Evolutionary conservation across 2,797 vertebrate genomes (phyloP).

Genomic region (Sebastes hubbsi): DNA sequence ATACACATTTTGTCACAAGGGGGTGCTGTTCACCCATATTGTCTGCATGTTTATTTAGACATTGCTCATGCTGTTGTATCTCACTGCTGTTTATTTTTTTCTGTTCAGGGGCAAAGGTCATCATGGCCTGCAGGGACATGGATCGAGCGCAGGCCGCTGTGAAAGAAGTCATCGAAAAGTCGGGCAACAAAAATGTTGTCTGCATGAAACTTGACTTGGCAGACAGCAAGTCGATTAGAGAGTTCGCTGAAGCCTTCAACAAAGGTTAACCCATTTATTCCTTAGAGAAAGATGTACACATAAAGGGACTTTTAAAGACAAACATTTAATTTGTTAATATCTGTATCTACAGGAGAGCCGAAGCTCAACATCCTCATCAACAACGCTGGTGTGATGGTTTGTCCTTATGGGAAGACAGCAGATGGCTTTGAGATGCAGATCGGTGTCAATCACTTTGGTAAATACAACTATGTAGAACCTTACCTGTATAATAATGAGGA

Average conservation of each 20-base stretch:
- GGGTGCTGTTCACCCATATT: constrained; percentile 6
- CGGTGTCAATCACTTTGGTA: constrained; percentile 95
- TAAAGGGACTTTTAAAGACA: rapidly evolving
- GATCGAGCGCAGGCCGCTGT: constrained; percentile 83
- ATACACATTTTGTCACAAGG: constrained; percentile 4
- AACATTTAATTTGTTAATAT: neutral
- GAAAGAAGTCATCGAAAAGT: constrained; percentile 82
- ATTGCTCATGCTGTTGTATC: neutral
- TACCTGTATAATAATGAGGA: neutral
- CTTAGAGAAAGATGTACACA: neutral
- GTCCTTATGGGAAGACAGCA: constrained; percentile 71
- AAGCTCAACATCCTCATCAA: constrained; percentile 93
- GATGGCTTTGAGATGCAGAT: constrained; percentile 94
- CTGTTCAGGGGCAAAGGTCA: constrained; percentile 86
- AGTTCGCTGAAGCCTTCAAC: constrained; percentile 88
- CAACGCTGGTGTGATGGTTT: constrained; percentile 96
- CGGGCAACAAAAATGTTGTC: constrained; percentile 83
- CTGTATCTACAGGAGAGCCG: constrained; percentile 82
- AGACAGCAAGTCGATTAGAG: constrained; percentile 87
- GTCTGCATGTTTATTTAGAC: neutral
- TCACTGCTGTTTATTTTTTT: neutral
- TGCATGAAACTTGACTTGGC: constrained; percentile 89
- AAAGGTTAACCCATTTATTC: constrained; percentile 73
- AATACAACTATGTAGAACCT: neutral
- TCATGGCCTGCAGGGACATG: constrained; percentile 89